Conservation (phyloP, 2,113 vertebrate species). For the Hiodon tergisus region DNA sequence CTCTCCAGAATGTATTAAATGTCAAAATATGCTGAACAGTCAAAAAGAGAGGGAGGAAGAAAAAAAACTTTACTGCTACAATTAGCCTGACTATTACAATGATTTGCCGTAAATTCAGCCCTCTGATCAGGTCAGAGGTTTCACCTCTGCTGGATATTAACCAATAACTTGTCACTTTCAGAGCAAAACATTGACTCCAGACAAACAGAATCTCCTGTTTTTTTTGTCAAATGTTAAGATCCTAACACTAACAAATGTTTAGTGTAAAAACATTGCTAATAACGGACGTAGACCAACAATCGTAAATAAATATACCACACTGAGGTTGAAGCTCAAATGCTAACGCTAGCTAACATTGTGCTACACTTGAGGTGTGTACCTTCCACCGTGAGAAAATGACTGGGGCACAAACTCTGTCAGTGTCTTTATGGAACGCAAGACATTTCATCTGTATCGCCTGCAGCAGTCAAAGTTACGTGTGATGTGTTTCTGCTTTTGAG, state of each 20-base stretch:
- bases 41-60: background rate
- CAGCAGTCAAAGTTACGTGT: background rate
- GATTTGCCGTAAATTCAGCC: background rate
- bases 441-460: background rate
- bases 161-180: conserved; percentile 4
- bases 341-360: too few species aligned
- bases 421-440: background rate
- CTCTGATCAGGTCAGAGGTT: background rate
- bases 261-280: too few species aligned
- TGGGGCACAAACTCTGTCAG: background rate
- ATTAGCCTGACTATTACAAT: background rate
- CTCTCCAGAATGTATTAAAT: too few species aligned
- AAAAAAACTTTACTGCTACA: background rate
- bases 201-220: too few species aligned
- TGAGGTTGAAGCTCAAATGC: too few species aligned
- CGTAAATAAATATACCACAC: too few species aligned
- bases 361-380: background rate
- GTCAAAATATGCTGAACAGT: conserved; percentile 6
- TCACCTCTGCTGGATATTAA: background rate
- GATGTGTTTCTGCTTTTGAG: background rate
- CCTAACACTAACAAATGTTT: too few species aligned
- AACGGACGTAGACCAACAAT: too few species aligned
- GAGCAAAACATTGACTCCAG: background rate
- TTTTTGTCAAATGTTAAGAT: too few species aligned
- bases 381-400: background rate